Conservation (phyloP, 2,888 invertebrate species). For the Fissipunctia ypsillon region DNA sequence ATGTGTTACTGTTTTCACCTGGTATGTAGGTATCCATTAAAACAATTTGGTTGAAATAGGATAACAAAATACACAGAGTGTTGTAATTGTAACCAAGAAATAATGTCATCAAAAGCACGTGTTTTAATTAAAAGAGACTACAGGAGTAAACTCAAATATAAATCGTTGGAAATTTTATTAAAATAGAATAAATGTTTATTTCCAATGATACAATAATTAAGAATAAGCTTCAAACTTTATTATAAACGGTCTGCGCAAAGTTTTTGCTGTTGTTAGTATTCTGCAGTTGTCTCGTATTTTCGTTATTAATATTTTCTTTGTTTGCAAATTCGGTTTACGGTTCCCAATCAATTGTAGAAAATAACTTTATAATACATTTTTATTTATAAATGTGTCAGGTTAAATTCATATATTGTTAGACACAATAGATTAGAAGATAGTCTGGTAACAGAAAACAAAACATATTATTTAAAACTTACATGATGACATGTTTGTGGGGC, state of each 20-base stretch:
- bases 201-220: slow-evolving; percentile 8
- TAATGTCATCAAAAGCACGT: not conserved
- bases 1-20: not conserved
- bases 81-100: not conserved
- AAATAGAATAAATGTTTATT: slow-evolving; percentile 6
- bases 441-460: not conserved
- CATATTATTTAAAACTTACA: not conserved
- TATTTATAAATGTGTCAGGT: not conserved
- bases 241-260: slow-evolving; percentile 27
- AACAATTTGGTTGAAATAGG: not conserved
- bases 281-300: slow-evolving; percentile 27
- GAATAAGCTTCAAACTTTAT: not conserved
- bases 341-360: slow-evolving; percentile 13
- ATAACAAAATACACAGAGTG: no score
- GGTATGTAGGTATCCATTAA: not conserved
- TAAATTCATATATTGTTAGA: not conserved
- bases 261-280: slow-evolving; percentile 49
- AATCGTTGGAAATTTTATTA: not conserved
- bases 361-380: not conserved
- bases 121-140: not conserved
- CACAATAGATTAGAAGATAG: not conserved
- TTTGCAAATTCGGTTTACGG: slow-evolving; percentile 36
- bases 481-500: not conserved
- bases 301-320: slow-evolving; percentile 39
- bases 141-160: not conserved